These are phyloP conservation scores for Rousettus leschenaultii DNA, from an alignment of 2,113 vertebrate genomes.

Conservation along the genomic window DNA sequence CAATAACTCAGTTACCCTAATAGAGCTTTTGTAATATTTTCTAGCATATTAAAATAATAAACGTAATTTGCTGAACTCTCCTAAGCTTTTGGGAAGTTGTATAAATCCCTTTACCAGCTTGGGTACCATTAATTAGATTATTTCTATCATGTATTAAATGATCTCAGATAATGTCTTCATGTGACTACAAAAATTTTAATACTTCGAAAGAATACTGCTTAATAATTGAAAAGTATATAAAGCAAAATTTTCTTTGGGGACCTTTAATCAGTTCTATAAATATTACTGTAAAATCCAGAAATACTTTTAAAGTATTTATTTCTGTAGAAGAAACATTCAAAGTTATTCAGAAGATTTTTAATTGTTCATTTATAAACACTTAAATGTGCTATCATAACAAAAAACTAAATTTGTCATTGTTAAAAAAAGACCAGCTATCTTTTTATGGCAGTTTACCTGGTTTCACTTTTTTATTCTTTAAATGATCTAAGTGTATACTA, in stretches of 20 bases:
- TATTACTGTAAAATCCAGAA: not conserved
- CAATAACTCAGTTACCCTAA: not conserved
- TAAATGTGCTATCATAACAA: not conserved
- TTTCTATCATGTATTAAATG: not conserved
- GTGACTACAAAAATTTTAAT: not conserved
- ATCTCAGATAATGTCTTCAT: not conserved
- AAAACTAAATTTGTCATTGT: not conserved
- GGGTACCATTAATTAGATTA: not conserved
- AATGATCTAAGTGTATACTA: not conserved
- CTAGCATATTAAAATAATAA: not conserved
- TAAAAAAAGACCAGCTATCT: not conserved
- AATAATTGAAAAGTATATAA: not conserved
- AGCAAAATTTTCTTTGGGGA: not conserved
- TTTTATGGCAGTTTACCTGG: not conserved
- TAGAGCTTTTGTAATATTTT: not conserved
- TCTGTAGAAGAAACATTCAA: not conserved
- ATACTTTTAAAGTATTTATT: not conserved
- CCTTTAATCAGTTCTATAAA: not conserved
- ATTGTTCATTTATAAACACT: not conserved
- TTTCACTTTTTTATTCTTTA: conserved; percentile 20
- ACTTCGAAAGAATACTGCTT: not conserved
- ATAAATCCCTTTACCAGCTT: not conserved
- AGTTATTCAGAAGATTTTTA: not conserved
- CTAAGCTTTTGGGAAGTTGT: not conserved
- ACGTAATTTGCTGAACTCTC: not conserved